Conservation (phyloP, 1,140 invertebrate species). For the Aphelinus certus region DNA sequence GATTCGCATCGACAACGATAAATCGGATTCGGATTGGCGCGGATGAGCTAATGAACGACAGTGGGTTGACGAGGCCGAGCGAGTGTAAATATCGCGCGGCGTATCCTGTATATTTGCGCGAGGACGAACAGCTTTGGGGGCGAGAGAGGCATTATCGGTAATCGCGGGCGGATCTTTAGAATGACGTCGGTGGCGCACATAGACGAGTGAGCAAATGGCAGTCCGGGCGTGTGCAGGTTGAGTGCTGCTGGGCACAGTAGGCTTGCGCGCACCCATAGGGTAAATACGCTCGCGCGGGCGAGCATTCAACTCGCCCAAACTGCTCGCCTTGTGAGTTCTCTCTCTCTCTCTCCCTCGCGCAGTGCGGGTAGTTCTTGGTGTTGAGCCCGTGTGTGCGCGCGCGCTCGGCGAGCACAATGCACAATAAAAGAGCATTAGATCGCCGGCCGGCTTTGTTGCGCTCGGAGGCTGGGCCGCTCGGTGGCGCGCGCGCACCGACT, state of each 20-base stretch:
- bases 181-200: neutral
- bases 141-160: neutral
- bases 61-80: no score
- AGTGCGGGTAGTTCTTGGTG: neutral
- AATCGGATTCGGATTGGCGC: no score
- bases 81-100: no score
- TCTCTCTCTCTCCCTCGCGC: constrained; percentile 3
- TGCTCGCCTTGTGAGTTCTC: constrained; percentile 40
- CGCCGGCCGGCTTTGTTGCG: constrained; percentile 55
- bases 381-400: no score
- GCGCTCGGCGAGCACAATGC: constrained; percentile 52
- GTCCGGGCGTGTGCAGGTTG: constrained; percentile 1
- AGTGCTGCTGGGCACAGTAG: constrained; percentile 10
- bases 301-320: constrained; percentile 43
- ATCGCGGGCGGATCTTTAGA: neutral
- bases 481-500: constrained; percentile 50
- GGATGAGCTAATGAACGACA: no score
- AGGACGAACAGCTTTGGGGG: no score
- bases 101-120: no score
- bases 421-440: constrained; percentile 67
- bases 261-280: constrained; percentile 35
- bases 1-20: no score
- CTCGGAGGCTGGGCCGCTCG: constrained; percentile 57
- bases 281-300: constrained; percentile 40
- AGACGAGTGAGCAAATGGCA: no score